Conservation (phyloP, 2,888 invertebrate species). For the Apamea monoglypha region DNA sequence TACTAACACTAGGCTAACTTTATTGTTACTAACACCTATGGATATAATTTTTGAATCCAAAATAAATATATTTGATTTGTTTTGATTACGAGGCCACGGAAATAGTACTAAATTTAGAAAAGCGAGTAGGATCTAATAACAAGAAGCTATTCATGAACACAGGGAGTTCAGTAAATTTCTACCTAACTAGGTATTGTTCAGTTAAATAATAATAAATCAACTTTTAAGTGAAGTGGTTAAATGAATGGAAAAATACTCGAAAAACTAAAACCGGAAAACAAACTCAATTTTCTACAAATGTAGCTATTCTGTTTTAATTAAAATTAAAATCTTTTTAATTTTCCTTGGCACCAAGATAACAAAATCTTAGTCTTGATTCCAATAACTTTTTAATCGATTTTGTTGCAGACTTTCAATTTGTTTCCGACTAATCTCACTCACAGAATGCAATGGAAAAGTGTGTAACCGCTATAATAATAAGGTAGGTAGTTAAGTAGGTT, state of each 20-base stretch:
- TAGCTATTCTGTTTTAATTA: background rate
- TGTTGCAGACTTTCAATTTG: background rate
- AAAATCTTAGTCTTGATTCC: background rate
- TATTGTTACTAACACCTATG: too few species aligned
- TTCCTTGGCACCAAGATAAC: background rate
- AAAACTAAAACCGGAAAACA: background rate
- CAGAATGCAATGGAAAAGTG: background rate
- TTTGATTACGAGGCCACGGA: too few species aligned
- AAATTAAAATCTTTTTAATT: too few species aligned
- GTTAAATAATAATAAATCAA: background rate
- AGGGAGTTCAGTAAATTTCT: background rate
- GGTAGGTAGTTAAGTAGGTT: background rate
- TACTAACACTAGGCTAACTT: too few species aligned
- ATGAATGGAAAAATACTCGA: background rate
- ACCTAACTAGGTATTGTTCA: background rate
- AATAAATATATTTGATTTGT: too few species aligned
- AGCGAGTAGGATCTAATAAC: background rate
- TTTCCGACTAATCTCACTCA: background rate
- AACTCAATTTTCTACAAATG: background rate
- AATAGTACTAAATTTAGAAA: background rate
- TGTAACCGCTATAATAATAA: background rate
- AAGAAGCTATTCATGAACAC: background rate
- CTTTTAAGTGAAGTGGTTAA: background rate
- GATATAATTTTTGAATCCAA: too few species aligned
- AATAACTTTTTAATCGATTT: conserved; percentile 7